phyloP scores from a whole-genome alignment of 2,797 vertebrate species.

The Pelobates cultripes region DNA sequence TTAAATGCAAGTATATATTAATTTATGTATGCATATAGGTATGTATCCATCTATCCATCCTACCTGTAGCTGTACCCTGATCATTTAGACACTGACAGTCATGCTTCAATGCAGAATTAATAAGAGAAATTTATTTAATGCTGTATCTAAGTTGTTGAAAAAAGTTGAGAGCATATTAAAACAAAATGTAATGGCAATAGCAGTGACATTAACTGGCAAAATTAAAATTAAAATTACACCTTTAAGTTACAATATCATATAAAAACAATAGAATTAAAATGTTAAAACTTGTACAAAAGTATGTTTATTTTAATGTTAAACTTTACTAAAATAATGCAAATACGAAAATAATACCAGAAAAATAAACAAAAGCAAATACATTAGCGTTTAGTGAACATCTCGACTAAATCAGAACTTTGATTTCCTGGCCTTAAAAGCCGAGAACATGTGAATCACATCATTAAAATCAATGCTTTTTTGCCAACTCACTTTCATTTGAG shows the following conservation, averaged over 20 bases:
- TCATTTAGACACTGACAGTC: too few species aligned
- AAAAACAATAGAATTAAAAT: neutral
- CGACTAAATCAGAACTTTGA: conserved; percentile 5
- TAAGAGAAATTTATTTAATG: too few species aligned
- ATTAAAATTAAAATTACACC: neutral
- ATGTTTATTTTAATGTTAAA: neutral
- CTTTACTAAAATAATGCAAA: neutral
- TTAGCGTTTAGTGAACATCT: neutral
- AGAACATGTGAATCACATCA: neutral
- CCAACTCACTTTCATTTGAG: conserved; percentile 1
- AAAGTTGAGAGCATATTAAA: too few species aligned
- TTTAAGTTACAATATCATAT: neutral
- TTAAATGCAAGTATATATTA: too few species aligned
- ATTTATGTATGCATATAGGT: too few species aligned
- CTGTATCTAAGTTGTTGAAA: too few species aligned
- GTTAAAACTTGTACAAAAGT: neutral
- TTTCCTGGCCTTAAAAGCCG: neutral
- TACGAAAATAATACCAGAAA: too few species aligned
- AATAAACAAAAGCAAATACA: too few species aligned
- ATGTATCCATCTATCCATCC: too few species aligned
- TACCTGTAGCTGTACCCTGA: too few species aligned
- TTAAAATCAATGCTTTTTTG: neutral
- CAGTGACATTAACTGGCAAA: neutral
- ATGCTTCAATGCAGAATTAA: too few species aligned
- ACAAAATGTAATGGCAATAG: neutral